Conservation (phyloP, 2,888 invertebrate genomes). For the Buathra laborator region DNA sequence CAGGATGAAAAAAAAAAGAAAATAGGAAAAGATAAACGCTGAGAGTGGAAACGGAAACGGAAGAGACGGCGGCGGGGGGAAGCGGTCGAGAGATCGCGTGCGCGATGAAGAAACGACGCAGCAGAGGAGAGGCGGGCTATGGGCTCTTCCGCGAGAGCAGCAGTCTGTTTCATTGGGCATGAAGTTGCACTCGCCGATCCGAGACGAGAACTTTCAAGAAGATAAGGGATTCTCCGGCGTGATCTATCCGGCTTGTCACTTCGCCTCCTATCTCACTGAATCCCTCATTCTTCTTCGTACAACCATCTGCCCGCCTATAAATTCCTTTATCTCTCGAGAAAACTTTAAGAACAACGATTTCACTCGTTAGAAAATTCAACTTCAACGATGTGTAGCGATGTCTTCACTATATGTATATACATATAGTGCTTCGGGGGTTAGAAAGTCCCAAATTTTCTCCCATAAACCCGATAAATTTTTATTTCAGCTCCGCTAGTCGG, state of each 20-base stretch:
- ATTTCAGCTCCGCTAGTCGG: not conserved
- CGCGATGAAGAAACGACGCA: conserved; percentile 42
- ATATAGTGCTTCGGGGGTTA: not conserved
- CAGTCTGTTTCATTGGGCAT: conserved; percentile 74
- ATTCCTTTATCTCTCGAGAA: conserved; percentile 54
- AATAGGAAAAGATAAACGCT: conserved; percentile 65
- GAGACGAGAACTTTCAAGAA: conserved; percentile 69
- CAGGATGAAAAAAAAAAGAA: conserved; percentile 33
- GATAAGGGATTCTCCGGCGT: conserved; percentile 67
- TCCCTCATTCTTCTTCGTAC: conserved; percentile 53
- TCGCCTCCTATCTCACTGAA: conserved; percentile 48
- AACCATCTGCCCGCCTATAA: conserved; percentile 20
- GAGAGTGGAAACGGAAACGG: conserved; percentile 18
- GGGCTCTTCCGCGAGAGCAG: conserved; percentile 26
- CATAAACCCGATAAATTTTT: not conserved
- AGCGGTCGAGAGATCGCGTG: conserved; percentile 39
- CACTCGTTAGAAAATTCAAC: conserved; percentile 54
- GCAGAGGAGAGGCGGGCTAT: not conserved
- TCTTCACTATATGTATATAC: not conserved
- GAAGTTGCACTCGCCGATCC: conserved; percentile 73
- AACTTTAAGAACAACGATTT: conserved; percentile 42
- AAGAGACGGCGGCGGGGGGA: conserved; percentile 5
- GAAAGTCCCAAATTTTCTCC: not conserved
- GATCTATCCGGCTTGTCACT: conserved; percentile 66
- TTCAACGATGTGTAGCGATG: not conserved